Percentiles rank a stretch among this genome's conserved stretches.
These are phyloP conservation scores for Sinhomidia bicolor DNA, from an alignment of 2,888 invertebrate species.

Conservation along the genomic window DNA sequence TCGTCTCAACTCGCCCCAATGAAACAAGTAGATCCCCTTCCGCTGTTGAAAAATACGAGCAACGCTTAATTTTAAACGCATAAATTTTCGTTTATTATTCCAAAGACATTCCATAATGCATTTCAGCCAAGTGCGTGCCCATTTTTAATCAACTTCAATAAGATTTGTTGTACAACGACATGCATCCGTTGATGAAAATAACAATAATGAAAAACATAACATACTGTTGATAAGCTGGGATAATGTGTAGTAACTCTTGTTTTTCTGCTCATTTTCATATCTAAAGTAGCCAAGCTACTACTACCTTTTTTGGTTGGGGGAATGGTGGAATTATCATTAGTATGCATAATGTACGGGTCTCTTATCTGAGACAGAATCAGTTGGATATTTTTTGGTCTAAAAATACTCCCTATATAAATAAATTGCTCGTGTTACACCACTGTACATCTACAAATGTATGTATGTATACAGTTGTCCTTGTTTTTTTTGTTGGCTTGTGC, in stretches of 20 bases:
- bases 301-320: background rate
- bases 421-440: background rate
- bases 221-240: slow-evolving; percentile 45
- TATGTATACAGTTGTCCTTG: slow-evolving; percentile 2
- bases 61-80: slow-evolving; percentile 39
- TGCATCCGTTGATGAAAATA: slow-evolving; percentile 63
- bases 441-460: background rate
- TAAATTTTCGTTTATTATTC: slow-evolving; percentile 59
- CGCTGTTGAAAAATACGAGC: background rate
- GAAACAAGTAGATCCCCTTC: background rate
- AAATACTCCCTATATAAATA: background rate
- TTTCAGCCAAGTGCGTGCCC: no score
- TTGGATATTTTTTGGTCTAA: slow-evolving; percentile 25
- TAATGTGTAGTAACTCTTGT: slow-evolving; percentile 59
- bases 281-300: background rate
- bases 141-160: slow-evolving; percentile 46
- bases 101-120: slow-evolving; percentile 47
- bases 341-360: slow-evolving; percentile 35
- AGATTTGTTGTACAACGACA: slow-evolving; percentile 30
- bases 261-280: slow-evolving; percentile 21
- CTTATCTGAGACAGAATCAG: slow-evolving; percentile 55
- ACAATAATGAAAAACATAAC: slow-evolving; percentile 13
- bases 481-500: background rate
- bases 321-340: slow-evolving; percentile 44
- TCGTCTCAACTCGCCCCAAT: slow-evolving; percentile 55